Evolutionary conservation across 2,888 invertebrate species (phyloP).

Genomic region (Cephus rjabovi): DNA sequence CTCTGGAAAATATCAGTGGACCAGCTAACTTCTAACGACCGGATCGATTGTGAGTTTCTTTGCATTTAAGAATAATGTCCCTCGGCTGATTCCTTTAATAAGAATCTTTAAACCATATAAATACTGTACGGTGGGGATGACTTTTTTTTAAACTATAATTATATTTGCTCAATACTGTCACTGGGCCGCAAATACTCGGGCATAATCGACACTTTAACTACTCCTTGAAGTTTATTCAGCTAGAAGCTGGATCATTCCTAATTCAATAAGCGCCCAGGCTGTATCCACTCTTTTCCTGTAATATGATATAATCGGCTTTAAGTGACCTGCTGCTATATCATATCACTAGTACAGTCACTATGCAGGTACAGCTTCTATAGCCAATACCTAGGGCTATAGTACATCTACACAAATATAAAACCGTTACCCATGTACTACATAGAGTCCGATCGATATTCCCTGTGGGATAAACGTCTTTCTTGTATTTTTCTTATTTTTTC

Average conservation of each 20-base stretch:
- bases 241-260: not conserved
- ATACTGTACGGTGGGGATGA: not conserved
- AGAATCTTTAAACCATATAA: not conserved
- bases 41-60: slow-evolving; percentile 33
- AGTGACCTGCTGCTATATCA: not conserved
- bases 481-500: not conserved
- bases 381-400: not conserved
- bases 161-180: no score
- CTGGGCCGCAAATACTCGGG: not conserved
- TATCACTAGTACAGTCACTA: not conserved
- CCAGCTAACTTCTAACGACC: slow-evolving; percentile 39
- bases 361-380: no score
- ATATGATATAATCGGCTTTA: not conserved
- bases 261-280: not conserved
- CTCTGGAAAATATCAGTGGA: slow-evolving; percentile 60
- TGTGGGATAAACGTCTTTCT: not conserved
- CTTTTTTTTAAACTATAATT: not conserved
- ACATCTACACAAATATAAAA: not conserved
- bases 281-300: not conserved
- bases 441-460: not conserved
- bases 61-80: slow-evolving; percentile 43
- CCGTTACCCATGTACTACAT: not conserved
- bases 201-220: not conserved
- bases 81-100: slow-evolving; percentile 50
- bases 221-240: not conserved